A percentile compares a stretch with the other conserved stretches of the same genome.
phyloP scores from a whole-genome alignment of 2,113 vertebrate species.

The Benthochromis sp. region DNA sequence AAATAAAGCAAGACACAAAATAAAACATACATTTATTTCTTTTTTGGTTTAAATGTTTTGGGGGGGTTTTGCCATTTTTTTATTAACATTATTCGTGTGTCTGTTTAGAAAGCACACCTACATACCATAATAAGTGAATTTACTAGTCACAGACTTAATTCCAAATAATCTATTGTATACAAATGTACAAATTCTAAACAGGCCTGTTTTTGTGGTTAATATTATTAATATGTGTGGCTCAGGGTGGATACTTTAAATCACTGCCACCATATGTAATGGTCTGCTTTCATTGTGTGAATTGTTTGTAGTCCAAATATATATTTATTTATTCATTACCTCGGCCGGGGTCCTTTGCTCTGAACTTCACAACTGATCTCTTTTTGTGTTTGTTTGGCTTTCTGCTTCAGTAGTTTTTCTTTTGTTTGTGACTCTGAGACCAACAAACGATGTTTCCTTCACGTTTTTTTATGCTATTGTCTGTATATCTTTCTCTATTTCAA shows the following conservation, averaged over 20 bases:
- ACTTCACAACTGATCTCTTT: neutral
- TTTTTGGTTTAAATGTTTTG: neutral
- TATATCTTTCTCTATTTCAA: neutral
- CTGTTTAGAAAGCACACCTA: neutral
- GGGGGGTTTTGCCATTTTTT: rapidly evolving
- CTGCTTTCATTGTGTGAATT: neutral
- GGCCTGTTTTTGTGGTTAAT: neutral
- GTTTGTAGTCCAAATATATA: neutral
- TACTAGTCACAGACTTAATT: neutral
- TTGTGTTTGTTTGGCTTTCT: neutral
- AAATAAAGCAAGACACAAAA: neutral
- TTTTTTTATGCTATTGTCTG: neutral
- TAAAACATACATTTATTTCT: neutral
- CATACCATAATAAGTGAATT: neutral
- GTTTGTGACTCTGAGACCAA: neutral
- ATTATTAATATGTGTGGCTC: neutral
- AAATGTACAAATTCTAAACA: neutral
- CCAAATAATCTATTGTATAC: neutral
- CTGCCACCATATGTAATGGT: neutral
- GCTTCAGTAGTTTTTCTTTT: neutral
- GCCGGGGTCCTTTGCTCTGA: neutral
- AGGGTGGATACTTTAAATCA: neutral
- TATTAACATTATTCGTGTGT: neutral
- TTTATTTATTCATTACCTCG: neutral
- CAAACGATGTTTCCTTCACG: neutral